Evolutionary conservation across 2,797 vertebrate genomes (phyloP).

Genomic region (Geotrypetes seraphini): DNA sequence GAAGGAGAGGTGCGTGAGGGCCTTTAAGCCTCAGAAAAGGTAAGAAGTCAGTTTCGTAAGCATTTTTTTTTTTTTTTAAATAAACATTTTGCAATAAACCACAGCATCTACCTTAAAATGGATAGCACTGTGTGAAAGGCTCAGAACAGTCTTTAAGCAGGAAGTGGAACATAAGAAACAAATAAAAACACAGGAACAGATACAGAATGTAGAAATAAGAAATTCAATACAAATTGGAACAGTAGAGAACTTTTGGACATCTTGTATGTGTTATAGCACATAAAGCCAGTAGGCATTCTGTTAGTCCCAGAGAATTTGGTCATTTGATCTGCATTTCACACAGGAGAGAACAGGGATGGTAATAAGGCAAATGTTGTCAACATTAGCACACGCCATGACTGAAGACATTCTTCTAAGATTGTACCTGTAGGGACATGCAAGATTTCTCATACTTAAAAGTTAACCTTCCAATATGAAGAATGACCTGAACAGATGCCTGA

Average conservation of each 20-base stretch:
- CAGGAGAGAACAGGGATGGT: constrained; percentile 36
- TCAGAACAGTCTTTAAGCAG: constrained; percentile 32
- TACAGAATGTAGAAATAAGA: constrained; percentile 34
- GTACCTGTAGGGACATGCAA: constrained; percentile 19
- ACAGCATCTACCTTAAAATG: constrained; percentile 39
- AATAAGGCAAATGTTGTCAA: constrained; percentile 49
- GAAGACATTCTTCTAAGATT: constrained; percentile 22
- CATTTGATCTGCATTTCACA: constrained; percentile 36
- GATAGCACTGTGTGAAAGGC: constrained; percentile 42
- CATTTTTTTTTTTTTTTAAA: too few relatives aligned
- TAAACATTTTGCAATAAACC: constrained; percentile 19
- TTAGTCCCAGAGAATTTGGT: constrained; percentile 55
- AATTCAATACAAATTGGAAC: constrained; percentile 39
- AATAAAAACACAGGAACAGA: too few relatives aligned
- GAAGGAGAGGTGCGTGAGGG: neutral
- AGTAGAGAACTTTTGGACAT: constrained; percentile 40
- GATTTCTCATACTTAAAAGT: constrained; percentile 15
- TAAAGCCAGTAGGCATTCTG: constrained; percentile 36
- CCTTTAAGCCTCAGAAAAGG: constrained; percentile 1
- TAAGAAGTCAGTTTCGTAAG: constrained; percentile 13
- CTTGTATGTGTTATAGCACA: constrained; percentile 36
- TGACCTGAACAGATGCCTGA: constrained; percentile 15
- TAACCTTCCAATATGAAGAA: constrained; percentile 9
- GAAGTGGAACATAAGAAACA: constrained; percentile 26
- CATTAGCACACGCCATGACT: constrained; percentile 22